Base-by-base conservation (phyloP, 2,888 invertebrate genomes). In the Hanleya hanleyi region DNA sequence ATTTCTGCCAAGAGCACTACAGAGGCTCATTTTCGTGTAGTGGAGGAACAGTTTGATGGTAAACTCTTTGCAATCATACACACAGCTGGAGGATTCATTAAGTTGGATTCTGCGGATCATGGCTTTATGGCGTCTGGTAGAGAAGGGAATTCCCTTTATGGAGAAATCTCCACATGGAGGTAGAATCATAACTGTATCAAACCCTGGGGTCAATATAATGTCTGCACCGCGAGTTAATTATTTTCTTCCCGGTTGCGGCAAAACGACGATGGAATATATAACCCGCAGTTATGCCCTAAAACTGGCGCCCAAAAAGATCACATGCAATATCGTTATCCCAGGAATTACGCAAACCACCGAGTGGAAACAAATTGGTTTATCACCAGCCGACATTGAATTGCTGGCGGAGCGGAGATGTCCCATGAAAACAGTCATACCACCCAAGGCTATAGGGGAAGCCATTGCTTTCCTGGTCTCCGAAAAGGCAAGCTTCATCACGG, bases 401-500 rank as follows among this genome's bases (percentile, higher is more conserved):
- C 32, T 57, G 5, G 57, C 57, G 26, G 29, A 57, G 29, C 22
- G 4, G 29, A 22, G 57, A 26, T 57, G 57, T 26, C 57, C 26
- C 22, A 57, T 57, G 57, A 57, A 57, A 9, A 26, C 22, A 26
- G 32, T 57, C 22, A 57, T 57, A 18, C 57, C 18, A 57, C 29
- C 57, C 2, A 15, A 94, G 18, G 97, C 98, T 91, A 96, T 97
- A 0, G 97, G 98, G 0, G 93, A 93, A 62, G 93, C 96, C 0
- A 97, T 99, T 82, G 94, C 94, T 0, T 99, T 97, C 91, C 92
- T 99, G 71, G 97, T 98, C 0, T 95, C 96, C 79, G 94, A 95
- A 69, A 78, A 81, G 41, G 94, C 96, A 4, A 95, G 95, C 82
- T 97, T 96, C 86, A 95, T 96, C 2, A 98, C 98, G 18, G 98